Evolutionary conservation across 2,113 vertebrate species (phyloP).

Genomic region (Gulo gulo): DNA sequence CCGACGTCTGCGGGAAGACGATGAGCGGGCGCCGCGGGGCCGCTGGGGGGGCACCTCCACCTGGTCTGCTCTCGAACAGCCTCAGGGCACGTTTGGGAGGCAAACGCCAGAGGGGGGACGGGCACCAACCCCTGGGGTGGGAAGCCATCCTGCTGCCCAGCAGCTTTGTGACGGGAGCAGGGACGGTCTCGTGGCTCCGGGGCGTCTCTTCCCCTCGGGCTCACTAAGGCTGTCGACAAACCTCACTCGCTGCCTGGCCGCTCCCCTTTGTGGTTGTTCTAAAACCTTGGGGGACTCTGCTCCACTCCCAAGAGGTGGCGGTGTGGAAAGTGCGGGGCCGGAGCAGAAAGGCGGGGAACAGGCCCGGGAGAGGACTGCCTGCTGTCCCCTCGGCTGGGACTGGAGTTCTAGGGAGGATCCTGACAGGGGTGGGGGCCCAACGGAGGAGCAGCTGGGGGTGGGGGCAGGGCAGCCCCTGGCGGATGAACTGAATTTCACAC

Average conservation of each 20-base stretch:
- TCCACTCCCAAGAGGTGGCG: accelerated
- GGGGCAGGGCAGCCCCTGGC: accelerated
- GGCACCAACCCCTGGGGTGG: no score
- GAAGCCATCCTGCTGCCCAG: accelerated
- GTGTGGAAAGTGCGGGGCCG: accelerated
- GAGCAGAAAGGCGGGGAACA: accelerated
- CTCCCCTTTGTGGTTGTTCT: no score
- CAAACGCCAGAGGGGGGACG: no score
- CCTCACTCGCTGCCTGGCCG: accelerated
- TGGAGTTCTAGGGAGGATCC: neutral
- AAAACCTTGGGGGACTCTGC: neutral
- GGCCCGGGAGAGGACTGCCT: neutral
- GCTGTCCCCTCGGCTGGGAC: neutral
- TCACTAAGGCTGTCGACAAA: accelerated
- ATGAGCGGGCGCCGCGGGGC: accelerated
- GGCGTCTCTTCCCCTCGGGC: neutral
- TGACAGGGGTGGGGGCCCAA: accelerated
- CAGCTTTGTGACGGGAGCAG: no score
- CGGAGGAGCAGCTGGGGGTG: neutral
- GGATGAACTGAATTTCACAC: no score
- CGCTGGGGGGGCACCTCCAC: accelerated
- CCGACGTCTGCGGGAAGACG: neutral
- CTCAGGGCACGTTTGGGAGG: accelerated
- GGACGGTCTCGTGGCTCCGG: accelerated
- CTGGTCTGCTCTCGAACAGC: neutral